Evolutionary conservation across 2,888 invertebrate species (phyloP), one percentile per base, ranked within the genome.

Genomic region (Portevinia maculata): DNA sequence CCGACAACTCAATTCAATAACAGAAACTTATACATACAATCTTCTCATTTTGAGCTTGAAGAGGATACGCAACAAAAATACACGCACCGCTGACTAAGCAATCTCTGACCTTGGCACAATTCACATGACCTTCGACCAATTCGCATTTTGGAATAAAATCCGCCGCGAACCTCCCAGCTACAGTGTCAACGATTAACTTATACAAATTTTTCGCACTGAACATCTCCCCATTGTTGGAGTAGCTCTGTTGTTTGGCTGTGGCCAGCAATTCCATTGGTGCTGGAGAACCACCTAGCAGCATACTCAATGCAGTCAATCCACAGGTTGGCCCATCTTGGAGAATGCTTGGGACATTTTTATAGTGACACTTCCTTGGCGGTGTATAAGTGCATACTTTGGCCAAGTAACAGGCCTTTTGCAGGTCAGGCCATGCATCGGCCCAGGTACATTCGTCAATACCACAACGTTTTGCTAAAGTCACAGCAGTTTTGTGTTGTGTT

Each of bases 221-320:
- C 92, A 98, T 96, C 93, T 98, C 98, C 7, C 98, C 98, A 86
- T 96, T 95, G 85, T 94, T 93, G 2, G 96, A 96, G 87, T 93
- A 96, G 1, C 94, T 93, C 85, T 92, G 90, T 19, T 91, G 88
- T 88, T 93, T 92, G 0, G 96, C 95, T 85, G 93, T 91, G 75
- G 92, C 91, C 1, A 96, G 91, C 13, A 93, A 92, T 71, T 94
- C 91, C 24, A 90, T 92, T 7, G 92, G 91, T n/a, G 93, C 89
- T 4, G 93, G 91, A 69, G 91, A 91, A 53, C 92, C 93, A 79
- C 93, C 92, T 0, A 94, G 91, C 53, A 95, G 92, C 95, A 97
- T 97, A 39, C 95, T 94, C 30, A 97, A 89, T 1, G 97, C 97
- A n/a, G 96, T 96, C 71, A 97, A 89, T 7, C 98, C 98, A 91